phyloP scores from a whole-genome alignment of 2,888 invertebrate species.

The Apamea crenata region DNA sequence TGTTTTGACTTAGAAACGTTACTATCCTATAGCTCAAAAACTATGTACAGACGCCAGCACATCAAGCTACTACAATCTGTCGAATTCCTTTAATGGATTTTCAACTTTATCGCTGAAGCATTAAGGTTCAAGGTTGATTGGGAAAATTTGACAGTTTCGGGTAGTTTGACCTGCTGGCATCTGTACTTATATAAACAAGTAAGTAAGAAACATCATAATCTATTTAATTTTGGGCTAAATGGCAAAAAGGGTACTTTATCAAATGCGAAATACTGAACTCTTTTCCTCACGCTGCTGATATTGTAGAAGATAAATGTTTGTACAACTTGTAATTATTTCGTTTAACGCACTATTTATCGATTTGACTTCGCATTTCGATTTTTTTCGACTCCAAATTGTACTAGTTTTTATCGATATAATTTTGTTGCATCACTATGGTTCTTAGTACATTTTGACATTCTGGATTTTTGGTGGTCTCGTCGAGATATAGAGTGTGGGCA shows the following conservation, averaged over 20 bases:
- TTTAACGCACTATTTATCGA: neutral
- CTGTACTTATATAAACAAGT: neutral
- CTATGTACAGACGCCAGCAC: too few relatives aligned
- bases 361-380: neutral
- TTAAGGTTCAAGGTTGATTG: too few relatives aligned
- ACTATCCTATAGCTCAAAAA: neutral
- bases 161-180: too few relatives aligned
- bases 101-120: too few relatives aligned
- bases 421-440: conserved; percentile 30
- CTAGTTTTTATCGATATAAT: conserved; percentile 40
- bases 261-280: neutral
- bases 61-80: too few relatives aligned
- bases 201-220: neutral
- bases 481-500: conserved; percentile 76
- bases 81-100: too few relatives aligned
- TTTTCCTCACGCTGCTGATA: neutral
- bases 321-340: too few relatives aligned
- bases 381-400: neutral
- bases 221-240: neutral
- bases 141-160: too few relatives aligned
- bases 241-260: neutral
- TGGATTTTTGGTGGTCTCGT: conserved; percentile 80
- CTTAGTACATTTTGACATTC: conserved; percentile 70
- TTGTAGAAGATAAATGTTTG: neutral
- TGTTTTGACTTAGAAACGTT: neutral